These are phyloP conservation scores for Sphaerophoria rueppellii DNA, from an alignment of 2,888 invertebrate species.

Conservation along the genomic window DNA sequence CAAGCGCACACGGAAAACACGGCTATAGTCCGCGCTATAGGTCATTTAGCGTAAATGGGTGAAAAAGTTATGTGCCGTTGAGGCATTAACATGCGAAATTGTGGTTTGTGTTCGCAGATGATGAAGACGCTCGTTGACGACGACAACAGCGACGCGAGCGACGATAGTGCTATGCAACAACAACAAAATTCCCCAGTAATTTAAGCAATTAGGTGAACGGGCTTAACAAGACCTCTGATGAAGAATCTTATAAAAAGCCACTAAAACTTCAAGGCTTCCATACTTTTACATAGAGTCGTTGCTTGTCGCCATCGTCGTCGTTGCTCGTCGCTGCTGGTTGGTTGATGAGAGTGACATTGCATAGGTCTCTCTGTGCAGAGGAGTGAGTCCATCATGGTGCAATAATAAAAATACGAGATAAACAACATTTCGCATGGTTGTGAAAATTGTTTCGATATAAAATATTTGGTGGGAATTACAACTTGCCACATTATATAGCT, in stretches of 20 bases:
- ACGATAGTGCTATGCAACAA: background rate
- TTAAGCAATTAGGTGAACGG: slow-evolving; percentile 54
- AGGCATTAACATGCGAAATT: slow-evolving; percentile 29
- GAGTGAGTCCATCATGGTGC: background rate
- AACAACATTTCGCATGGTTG: slow-evolving; percentile 6
- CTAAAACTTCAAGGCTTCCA: slow-evolving; percentile 38
- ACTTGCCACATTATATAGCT: background rate
- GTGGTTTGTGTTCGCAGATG: slow-evolving; percentile 1
- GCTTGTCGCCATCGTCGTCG: background rate
- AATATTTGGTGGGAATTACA: background rate
- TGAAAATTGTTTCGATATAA: slow-evolving; percentile 5
- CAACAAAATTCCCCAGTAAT: slow-evolving; percentile 37
- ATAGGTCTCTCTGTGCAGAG: background rate
- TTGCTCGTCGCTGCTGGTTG: too few species aligned
- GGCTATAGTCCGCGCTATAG: slow-evolving; percentile 45
- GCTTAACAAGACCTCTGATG: slow-evolving; percentile 32
- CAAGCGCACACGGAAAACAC: slow-evolving; percentile 49
- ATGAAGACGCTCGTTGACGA: background rate
- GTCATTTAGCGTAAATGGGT: slow-evolving; percentile 65
- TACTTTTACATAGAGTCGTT: slow-evolving; percentile 20
- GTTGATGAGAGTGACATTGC: slow-evolving; percentile 29
- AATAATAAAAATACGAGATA: slow-evolving; percentile 22
- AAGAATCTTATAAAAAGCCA: slow-evolving; percentile 32
- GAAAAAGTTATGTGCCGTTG: slow-evolving; percentile 53
- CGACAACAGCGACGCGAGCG: slow-evolving; percentile 13